Percentiles rank a stretch among this genome's conserved stretches.
Evolutionary conservation across 92 coral and sea anemone genomes (phyloP).

Genomic region (Porites lobata): DNA sequence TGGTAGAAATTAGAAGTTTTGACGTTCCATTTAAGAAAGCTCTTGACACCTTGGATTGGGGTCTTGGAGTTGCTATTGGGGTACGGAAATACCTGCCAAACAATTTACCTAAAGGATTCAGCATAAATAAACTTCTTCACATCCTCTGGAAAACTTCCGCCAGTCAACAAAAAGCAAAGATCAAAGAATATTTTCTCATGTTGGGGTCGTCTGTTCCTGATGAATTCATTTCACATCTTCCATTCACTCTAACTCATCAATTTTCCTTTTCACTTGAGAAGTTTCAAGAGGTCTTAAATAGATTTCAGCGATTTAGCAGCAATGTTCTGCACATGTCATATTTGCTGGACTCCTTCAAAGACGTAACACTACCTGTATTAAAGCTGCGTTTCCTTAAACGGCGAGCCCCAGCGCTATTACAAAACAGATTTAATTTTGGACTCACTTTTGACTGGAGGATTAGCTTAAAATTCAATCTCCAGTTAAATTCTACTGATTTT

Average conservation of each 20-base stretch:
- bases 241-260: constrained; percentile 70
- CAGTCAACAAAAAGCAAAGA: constrained; percentile 65
- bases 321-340: constrained; percentile 75
- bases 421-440: constrained; percentile 67
- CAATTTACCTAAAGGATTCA: constrained; percentile 69
- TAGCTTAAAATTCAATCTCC: constrained; percentile 43
- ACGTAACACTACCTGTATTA: constrained; percentile 67
- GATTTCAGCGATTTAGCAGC: constrained; percentile 73
- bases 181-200: constrained; percentile 81
- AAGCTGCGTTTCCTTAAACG: constrained; percentile 41
- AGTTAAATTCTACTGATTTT: constrained; percentile 46
- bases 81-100: constrained; percentile 82
- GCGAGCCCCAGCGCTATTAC: constrained; percentile 38
- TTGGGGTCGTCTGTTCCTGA: constrained; percentile 75
- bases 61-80: constrained; percentile 67
- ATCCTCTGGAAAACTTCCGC: constrained; percentile 65
- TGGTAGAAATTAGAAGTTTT: constrained; percentile 63
- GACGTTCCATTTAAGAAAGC: constrained; percentile 75
- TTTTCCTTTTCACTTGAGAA: constrained; percentile 75
- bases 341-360: constrained; percentile 71
- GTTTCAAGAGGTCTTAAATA: constrained; percentile 56
- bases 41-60: constrained; percentile 68
- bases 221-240: constrained; percentile 78
- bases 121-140: constrained; percentile 74
- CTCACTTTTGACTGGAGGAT: constrained; percentile 75